Base-by-base conservation (phyloP, 37 sponge, comb jelly and placozoan species). In the Chondrilla cf. caribensis region DNA sequence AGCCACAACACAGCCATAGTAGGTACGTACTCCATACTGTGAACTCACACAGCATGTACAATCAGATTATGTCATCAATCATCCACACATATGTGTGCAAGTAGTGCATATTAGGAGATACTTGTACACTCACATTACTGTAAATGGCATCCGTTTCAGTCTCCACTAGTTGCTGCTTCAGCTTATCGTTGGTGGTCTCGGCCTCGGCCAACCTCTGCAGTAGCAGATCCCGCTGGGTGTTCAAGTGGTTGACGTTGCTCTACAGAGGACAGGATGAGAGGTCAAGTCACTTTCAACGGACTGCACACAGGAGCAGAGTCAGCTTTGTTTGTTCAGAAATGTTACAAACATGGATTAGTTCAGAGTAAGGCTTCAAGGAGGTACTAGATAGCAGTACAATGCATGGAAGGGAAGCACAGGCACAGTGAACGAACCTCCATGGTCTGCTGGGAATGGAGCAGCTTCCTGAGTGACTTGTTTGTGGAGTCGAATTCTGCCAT, bases 381-480 rank as follows among this genome's bases (percentile, higher is more conserved):
- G n/a, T n/a, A n/a, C n/a, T n/a, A n/a, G n/a, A n/a, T n/a, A n/a
- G n/a, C n/a, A n/a, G n/a, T n/a, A n/a, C n/a, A n/a, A n/a, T n/a
- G n/a, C n/a, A n/a, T n/a, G n/a, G n/a, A n/a, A n/a, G n/a, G n/a
- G n/a, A n/a, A 55, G 57, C 17, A 55, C 57, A 11, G 17, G 57
- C 57, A 55, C 11, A 55, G 17, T 47, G 51, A 14, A 47, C 11
- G 21, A 8, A 67, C 83, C 38, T 54, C 38, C 44, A 83, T 72
- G 24, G 15, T 58, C 18, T 24, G 68, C 24, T 41, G 78, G 17
- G 65, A 77, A n/a, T 59, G 26, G 15, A 84, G 77, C 58, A 84
- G 44, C 38, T 84, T 84, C 62, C 84, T 84, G 11, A 84, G 77
- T 21, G 84, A 71, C 19, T 84, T 80, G 40, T 84, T 84, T 2